Conservation (phyloP, 2,888 invertebrate species). For the Drepana falcataria region DNA sequence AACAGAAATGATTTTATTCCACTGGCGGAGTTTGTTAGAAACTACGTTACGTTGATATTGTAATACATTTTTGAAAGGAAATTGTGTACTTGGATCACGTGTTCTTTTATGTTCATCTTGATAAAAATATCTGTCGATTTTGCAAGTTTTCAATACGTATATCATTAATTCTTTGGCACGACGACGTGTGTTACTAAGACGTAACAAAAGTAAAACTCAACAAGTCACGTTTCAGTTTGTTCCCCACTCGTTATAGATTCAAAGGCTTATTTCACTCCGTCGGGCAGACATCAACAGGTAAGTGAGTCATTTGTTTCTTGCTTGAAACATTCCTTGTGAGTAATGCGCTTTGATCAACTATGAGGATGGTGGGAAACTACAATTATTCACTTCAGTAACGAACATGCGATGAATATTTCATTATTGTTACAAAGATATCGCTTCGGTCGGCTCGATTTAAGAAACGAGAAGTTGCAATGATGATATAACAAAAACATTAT, state of each 20-base stretch:
- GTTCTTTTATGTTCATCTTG: background rate
- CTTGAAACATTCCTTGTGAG: slow-evolving; percentile 51
- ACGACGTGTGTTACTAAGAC: background rate
- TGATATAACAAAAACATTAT: no score
- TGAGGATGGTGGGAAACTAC: background rate
- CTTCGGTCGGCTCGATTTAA: no score
- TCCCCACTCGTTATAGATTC: slow-evolving; percentile 34
- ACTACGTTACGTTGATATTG: background rate
- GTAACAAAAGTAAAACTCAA: slow-evolving; percentile 18
- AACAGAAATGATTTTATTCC: background rate
- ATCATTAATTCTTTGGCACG: background rate
- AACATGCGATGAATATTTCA: no score
- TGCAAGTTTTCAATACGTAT: background rate
- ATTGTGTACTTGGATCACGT: background rate
- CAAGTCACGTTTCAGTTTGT: slow-evolving; percentile 46
- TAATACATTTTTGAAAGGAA: background rate
- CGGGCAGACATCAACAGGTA: slow-evolving; percentile 63
- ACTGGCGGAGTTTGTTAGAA: background rate
- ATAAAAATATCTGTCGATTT: background rate
- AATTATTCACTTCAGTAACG: no score
- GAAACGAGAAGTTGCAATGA: no score
- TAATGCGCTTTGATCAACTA: slow-evolving; percentile 30
- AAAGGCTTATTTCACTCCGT: slow-evolving; percentile 35
- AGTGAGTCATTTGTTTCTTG: slow-evolving; percentile 64
- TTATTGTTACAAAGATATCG: no score